Evolutionary conservation across 2,797 vertebrate species (phyloP).

Genomic region (Cercopithecus diana): DNA sequence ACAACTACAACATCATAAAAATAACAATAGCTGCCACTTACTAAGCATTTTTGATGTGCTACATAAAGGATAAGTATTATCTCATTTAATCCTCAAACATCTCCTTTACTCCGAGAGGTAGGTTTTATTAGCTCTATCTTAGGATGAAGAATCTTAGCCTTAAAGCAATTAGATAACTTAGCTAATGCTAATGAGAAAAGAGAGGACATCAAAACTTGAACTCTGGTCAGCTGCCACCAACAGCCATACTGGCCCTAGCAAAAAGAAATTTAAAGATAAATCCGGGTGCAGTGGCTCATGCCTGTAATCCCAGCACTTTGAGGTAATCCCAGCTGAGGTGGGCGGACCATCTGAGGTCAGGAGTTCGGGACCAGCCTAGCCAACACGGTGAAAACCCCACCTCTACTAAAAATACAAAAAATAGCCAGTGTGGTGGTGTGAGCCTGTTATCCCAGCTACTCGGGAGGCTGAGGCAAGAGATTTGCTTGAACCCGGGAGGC

Average conservation of each 20-base stretch:
- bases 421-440: no score
- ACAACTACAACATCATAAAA: no score
- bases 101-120: neutral
- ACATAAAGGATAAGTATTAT: neutral
- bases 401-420: no score
- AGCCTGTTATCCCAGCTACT: no score
- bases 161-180: neutral
- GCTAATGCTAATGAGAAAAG: neutral
- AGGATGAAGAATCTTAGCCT: neutral
- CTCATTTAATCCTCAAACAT: constrained; percentile 10
- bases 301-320: no score
- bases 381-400: no score
- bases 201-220: neutral
- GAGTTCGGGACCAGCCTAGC: no score
- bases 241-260: neutral
- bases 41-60: neutral
- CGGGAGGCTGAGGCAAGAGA: no score
- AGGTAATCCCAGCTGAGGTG: no score
- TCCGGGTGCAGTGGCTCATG: no score
- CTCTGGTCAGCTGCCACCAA: neutral
- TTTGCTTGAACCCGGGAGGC: no score
- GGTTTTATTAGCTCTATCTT: neutral
- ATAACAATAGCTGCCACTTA: neutral
- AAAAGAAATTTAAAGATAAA: neutral
- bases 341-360: no score